Base-by-base conservation (phyloP, 2,888 invertebrate genomes). In the Clistopyga incitator region DNA sequence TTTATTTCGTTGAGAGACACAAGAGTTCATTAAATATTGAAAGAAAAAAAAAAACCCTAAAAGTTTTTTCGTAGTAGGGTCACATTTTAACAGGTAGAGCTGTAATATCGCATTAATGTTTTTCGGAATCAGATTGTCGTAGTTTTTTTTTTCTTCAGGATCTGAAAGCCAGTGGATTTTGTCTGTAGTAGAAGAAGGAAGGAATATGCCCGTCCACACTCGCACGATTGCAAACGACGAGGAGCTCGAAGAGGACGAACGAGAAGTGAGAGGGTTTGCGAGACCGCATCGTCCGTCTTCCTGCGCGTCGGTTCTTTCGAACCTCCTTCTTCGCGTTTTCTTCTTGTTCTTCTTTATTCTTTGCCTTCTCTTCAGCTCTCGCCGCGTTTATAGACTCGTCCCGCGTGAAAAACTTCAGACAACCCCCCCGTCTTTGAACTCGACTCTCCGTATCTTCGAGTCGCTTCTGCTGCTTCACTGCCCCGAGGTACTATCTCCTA, bases 121-220 rank as follows among this genome's bases (percentile, higher is more conserved):
- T 29, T 29, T 4, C 4, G 29, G 29, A 29, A 29, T 29, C 4
- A 4, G 4, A 29, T 29, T 29, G 29, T 29, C n/a, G n/a, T n/a
- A n/a, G n/a, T 29, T 29, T 29, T 29, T 29, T 29, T 29, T 29
- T 29, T 29, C 29, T 8, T 6, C 3, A 13, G 23, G 72, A 78
- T 50, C 18, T 64, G 87, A 87, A 87, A 87, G 78, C 61, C 84
- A 29, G 86, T 83, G 87, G 74, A 82, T 74, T 70, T 87, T 85
- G 59, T 64, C 65, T 64, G 77, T 78, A 68, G 54, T 76, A 52
- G 29, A 74, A 82, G 81, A 50, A 67, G 65, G 71, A 72, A 54
- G 34, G 54, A 61, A 72, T 52, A 71, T 20, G 56, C 20, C 11
- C 29, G 18, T 34, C 47, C 56, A 71, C 50, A 61, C 54, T 25